A percentile compares a stretch with the other conserved stretches of the same genome.
phyloP scores from a whole-genome alignment of 2,888 invertebrate genomes.

The Altica lythri region DNA sequence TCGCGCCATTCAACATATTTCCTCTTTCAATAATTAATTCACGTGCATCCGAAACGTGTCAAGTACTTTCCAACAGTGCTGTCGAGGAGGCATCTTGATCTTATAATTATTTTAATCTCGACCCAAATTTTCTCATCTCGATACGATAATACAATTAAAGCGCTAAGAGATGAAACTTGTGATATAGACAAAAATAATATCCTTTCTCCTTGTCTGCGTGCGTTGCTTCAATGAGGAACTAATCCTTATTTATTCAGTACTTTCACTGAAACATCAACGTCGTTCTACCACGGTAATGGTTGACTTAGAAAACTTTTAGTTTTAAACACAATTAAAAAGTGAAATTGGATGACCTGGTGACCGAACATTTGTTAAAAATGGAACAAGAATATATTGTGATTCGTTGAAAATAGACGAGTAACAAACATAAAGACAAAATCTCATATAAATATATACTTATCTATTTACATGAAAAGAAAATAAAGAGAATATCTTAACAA shows the following conservation, averaged over 20 bases:
- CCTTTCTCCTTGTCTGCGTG: not conserved
- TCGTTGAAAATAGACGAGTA: no score
- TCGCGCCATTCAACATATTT: no score
- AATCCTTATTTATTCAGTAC: not conserved
- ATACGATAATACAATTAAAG: not conserved
- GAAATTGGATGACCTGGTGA: constrained; percentile 31
- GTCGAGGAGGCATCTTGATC: not conserved
- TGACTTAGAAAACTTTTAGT: constrained; percentile 20
- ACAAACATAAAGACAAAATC: no score
- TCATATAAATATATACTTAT: no score
- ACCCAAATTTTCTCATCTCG: not conserved
- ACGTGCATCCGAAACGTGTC: constrained; percentile 30
- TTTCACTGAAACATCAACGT: not conserved
- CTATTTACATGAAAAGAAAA: no score
- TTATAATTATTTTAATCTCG: not conserved
- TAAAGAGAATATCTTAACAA: no score
- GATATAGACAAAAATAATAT: not conserved
- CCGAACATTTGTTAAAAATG: constrained; percentile 12
- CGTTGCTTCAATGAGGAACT: not conserved
- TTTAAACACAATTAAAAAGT: constrained; percentile 29
- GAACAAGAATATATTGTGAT: no score
- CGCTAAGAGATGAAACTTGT: not conserved
- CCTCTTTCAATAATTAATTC: no score
- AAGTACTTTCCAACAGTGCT: constrained; percentile 10
- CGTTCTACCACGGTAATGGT: not conserved